Base-by-base conservation (phyloP, 2,797 vertebrate genomes). In the Acrossocheilus wenchowensis region DNA sequence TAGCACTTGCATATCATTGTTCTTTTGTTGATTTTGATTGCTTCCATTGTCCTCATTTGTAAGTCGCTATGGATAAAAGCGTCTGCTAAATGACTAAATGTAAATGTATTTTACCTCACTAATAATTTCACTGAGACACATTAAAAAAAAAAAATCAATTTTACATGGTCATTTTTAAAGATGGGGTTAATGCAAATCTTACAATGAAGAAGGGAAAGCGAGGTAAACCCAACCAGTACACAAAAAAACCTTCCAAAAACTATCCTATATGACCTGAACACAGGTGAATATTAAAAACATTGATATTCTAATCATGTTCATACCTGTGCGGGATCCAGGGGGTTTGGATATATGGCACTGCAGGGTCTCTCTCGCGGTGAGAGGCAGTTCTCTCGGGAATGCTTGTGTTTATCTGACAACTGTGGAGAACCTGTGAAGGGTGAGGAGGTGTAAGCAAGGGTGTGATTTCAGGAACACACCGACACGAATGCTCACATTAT, bases 401-500 rank as follows among this genome's bases (percentile, higher is more conserved):
- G 97, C 92, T 99, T 99, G 95, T 98, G 97, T 95, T 99, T 99
- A 94, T 99, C 98, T 88, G 97, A 97, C 94, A 99, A 91, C 92
- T 99, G 96, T 84, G 98, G 98, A 81, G 98, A 99, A 89, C 97
- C 98, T 99, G 92, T 78, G 92, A 93, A 87, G 5, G 19, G 64
- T 85, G n/a, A 6, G 41, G 57, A 17, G 26, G 60, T 68, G 78
- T 39, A 21, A 80, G 54, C 36, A 30, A 62, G 57, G 79, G 48
- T 60, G 50, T 8, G 78, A 54, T 62, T 75, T 77, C 71, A 36
- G 52, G 50, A 75, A 85, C 82, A 86, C 77, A 78, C 34, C 19
- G 52, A 79, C 62, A 81, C 81, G 8, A 41, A 71, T 36, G 10
- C 72, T 73, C 81, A 71, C 10, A 75, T 54, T 34, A 36, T 77